Percentiles rank a stretch among this genome's conserved stretches.
phyloP scores from a whole-genome alignment of 2,797 vertebrate species.

The Momotus momota region DNA sequence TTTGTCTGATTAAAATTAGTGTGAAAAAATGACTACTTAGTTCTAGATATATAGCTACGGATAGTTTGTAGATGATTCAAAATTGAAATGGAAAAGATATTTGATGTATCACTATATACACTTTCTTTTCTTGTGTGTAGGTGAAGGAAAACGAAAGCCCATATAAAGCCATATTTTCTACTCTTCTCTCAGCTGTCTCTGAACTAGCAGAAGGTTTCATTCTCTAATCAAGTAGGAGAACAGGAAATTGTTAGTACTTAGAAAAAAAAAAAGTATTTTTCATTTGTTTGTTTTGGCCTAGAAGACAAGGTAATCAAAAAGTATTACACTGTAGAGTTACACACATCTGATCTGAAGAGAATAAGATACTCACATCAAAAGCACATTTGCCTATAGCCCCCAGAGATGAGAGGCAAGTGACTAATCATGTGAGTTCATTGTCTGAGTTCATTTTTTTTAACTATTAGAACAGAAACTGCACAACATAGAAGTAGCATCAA shows the following conservation, averaged over 20 bases:
- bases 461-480: conserved; percentile 22
- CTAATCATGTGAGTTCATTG: conserved; percentile 34
- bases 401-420: conserved; percentile 44
- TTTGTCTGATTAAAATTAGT: not conserved
- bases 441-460: not conserved
- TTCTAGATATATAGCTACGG: not conserved
- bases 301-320: not conserved
- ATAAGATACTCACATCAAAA: not conserved
- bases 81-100: not conserved
- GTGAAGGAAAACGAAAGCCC: not conserved
- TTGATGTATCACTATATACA: not conserved
- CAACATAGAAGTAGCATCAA: conserved; percentile 45
- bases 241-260: not conserved
- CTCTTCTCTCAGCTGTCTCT: not conserved
- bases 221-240: not conserved
- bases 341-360: not conserved
- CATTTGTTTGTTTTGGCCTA: not conserved
- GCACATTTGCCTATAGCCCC: not conserved
- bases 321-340: not conserved
- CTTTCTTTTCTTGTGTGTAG: not conserved
- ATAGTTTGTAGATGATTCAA: not conserved
- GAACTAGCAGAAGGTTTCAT: not conserved
- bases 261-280: rapidly evolving
- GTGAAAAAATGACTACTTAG: not conserved
- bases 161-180: not conserved